A percentile compares a stretch with the other conserved stretches of the same genome.
Conservation (phyloP, 2,888 invertebrate species). For the Drosophila kokeensis region DNA sequence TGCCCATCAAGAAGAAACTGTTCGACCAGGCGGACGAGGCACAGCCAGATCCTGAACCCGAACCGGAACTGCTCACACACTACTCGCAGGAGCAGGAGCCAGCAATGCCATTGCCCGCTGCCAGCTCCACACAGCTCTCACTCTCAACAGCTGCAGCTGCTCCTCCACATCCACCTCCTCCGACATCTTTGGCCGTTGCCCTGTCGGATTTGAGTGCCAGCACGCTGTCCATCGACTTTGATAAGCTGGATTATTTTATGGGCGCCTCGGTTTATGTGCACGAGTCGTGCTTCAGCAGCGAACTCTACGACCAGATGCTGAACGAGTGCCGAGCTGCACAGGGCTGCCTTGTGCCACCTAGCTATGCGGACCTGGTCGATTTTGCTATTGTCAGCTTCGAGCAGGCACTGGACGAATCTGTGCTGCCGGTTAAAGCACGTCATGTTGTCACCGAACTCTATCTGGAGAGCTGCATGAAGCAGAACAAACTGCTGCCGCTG, state of each 20-base stretch:
- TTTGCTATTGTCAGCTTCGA: slow-evolving; percentile 88
- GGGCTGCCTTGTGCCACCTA: slow-evolving; percentile 86
- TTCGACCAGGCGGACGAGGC: slow-evolving; percentile 49
- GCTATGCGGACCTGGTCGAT: slow-evolving; percentile 87
- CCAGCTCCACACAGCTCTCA: slow-evolving; percentile 70
- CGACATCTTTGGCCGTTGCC: neutral
- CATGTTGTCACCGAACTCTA: slow-evolving; percentile 83
- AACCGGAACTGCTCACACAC: slow-evolving; percentile 75
- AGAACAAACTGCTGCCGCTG: slow-evolving; percentile 87
- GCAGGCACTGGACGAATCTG: slow-evolving; percentile 63
- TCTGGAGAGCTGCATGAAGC: slow-evolving; percentile 85
- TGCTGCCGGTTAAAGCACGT: slow-evolving; percentile 76
- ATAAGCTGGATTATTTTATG: slow-evolving; percentile 81
- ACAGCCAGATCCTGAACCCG: neutral
- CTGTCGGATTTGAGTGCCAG: slow-evolving; percentile 71
- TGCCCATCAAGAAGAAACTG: slow-evolving; percentile 79
- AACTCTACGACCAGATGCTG: slow-evolving; percentile 84
- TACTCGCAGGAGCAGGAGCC: slow-evolving; percentile 81
- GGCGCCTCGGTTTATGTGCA: slow-evolving; percentile 84
- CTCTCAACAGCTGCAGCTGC: neutral
- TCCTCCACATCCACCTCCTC: neutral
- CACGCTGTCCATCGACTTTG: slow-evolving; percentile 80
- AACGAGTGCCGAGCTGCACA: slow-evolving; percentile 86
- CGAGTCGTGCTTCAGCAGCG: slow-evolving; percentile 85
- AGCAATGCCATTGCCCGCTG: slow-evolving; percentile 68